phyloP scores from a whole-genome alignment of 1,140 invertebrate genomes.

The Danaus melanippus region DNA sequence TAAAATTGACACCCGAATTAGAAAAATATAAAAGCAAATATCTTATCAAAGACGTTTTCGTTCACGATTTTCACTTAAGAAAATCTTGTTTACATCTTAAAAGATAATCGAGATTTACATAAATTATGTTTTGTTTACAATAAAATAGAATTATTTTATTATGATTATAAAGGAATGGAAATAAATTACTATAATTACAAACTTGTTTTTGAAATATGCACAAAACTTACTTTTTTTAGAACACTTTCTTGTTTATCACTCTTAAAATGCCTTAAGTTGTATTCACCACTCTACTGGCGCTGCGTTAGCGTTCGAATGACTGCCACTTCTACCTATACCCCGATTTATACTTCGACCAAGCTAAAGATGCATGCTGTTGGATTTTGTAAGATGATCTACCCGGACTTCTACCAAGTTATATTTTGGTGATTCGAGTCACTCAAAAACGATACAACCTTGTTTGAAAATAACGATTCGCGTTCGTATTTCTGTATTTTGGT shows the following conservation, averaged over 20 bases:
- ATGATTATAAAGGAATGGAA: background rate
- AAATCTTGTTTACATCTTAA: background rate
- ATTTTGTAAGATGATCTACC: slow-evolving; percentile 65
- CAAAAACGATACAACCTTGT: slow-evolving; percentile 14
- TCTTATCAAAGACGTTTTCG: too few species aligned
- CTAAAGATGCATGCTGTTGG: slow-evolving; percentile 57
- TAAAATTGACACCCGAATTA: too few species aligned
- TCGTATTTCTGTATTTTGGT: slow-evolving; percentile 30
- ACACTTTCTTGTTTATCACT: slow-evolving; percentile 50
- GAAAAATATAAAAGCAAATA: too few species aligned
- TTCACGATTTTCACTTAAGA: too few species aligned
- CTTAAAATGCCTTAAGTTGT: slow-evolving; percentile 30
- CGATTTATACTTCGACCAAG: slow-evolving; percentile 66
- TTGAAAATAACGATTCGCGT: slow-evolving; percentile 9
- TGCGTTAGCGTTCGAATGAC: slow-evolving; percentile 62
- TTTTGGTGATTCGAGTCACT: slow-evolving; percentile 11
- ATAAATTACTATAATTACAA: background rate
- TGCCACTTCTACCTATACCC: slow-evolving; percentile 50
- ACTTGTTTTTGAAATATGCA: slow-evolving; percentile 13
- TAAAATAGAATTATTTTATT: too few species aligned
- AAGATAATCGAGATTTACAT: background rate
- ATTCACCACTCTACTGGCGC: slow-evolving; percentile 56
- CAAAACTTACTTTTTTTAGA: slow-evolving; percentile 51
- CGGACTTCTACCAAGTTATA: slow-evolving; percentile 48
- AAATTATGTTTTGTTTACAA: too few species aligned